Evolutionary conservation across 2,888 invertebrate species (phyloP).

Genomic region (Girardia tigrina): DNA sequence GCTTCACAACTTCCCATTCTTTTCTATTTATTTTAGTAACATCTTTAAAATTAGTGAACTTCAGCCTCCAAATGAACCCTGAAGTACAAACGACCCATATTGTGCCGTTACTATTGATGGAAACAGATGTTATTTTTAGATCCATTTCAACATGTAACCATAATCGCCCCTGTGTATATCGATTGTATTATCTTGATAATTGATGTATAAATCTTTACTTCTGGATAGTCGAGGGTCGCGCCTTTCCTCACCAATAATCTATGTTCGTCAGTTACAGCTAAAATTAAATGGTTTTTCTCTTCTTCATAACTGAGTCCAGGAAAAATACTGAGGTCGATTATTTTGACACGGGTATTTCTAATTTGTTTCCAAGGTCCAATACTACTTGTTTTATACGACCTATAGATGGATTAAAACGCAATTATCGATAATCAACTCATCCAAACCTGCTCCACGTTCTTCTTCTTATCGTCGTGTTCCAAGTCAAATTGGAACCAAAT

Average conservation of each 20-base stretch:
- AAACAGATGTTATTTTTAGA: background rate
- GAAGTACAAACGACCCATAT: background rate
- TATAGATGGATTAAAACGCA: background rate
- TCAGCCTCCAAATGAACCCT: background rate
- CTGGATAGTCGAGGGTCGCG: background rate
- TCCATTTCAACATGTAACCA: background rate
- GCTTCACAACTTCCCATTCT: background rate
- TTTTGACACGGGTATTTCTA: background rate
- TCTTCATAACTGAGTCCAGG: background rate
- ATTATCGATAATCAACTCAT: background rate
- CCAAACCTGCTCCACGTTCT: background rate
- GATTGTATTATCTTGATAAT: background rate
- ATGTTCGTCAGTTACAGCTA: background rate
- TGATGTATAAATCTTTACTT: background rate
- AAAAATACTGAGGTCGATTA: background rate
- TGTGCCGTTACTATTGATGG: background rate
- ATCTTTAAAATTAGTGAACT: background rate
- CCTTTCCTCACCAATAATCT: background rate
- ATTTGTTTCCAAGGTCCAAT: background rate
- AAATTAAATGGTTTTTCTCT: background rate
- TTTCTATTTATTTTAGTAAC: background rate
- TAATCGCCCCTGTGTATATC: background rate
- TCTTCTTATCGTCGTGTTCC: background rate
- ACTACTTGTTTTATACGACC: background rate
- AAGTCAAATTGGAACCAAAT: background rate